Evolutionary conservation across 2,888 invertebrate species (phyloP), one percentile per base, ranked within the genome.

Genomic region (Nesidiocoris tenuis): DNA sequence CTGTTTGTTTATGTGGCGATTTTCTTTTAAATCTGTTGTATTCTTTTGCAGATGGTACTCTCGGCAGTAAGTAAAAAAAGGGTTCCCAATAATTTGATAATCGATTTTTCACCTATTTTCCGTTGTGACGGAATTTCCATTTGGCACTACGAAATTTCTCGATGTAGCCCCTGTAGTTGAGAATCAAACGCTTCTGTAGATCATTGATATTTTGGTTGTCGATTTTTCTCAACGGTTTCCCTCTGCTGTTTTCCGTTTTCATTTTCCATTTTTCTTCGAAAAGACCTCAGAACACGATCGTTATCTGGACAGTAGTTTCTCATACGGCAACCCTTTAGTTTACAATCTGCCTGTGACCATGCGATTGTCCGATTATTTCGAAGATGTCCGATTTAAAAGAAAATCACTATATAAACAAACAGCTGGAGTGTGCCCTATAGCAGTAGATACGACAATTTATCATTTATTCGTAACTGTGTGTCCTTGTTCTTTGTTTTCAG

Each of bases 1-100:
- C 55, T 74, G 54, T 63, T 64, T 74, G 74, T 74, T 74, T 74
- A 75, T 77, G 61, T 71, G 66, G 70, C 54, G 22, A 64, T 63
- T 54, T 77, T 64, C 76, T 72, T 71, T 74, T 68, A 75, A 78
- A 77, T 66, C 61, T 75, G 21, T 78, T 75, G 76, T 79, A 77
- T 75, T 79, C 74, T 71, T 79, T 78, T 78, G 61, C 79, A 79
- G 79, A 79, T 79, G 79, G 79, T 79, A 79, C 79, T 76, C 78
- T 79, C 76, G 78, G 78, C 77, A 79, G 79, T 79, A 79, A 79
- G 79, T 79, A 78, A 79, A 56, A n/a, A n/a, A 68, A 18, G 74
- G 67, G n/a, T 23, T 59, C 74, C 76, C 72, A 56, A 65, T 77
- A 56, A 63, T 74, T 65, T 22, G 61, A 76, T 23, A 39, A 75